phyloP scores from a whole-genome alignment of 2,113 vertebrate species.

The Lepisosteus osseus region DNA sequence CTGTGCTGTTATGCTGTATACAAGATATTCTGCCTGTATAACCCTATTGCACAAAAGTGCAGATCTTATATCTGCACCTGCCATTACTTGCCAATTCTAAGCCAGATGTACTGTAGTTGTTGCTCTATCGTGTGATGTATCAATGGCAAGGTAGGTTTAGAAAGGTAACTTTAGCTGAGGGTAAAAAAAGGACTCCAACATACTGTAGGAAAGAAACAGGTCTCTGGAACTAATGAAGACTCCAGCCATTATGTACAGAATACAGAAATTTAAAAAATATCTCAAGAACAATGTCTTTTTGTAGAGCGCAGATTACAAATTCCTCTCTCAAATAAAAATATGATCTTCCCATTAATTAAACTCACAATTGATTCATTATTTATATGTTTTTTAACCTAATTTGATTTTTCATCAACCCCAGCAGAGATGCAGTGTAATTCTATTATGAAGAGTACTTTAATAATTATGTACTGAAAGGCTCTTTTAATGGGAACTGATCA shows the following conservation, averaged over 20 bases:
- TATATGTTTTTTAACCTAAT: constrained; percentile 35
- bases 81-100: no score
- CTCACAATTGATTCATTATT: constrained; percentile 64
- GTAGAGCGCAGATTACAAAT: constrained; percentile 64
- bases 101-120: no score
- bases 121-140: no score
- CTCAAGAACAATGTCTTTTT: constrained; percentile 67
- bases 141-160: no score
- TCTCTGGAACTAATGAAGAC: constrained; percentile 28
- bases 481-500: constrained; percentile 16
- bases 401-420: constrained; percentile 52
- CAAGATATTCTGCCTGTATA: no score
- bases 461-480: constrained; percentile 23
- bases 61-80: no score
- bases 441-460: constrained; percentile 37
- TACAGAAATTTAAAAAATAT: constrained; percentile 48
- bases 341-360: constrained; percentile 67
- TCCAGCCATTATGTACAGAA: constrained; percentile 61
- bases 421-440: constrained; percentile 31
- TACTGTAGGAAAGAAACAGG: constrained; percentile 38
- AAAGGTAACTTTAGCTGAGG: background rate
- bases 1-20: no score
- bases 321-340: constrained; percentile 43
- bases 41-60: no score
- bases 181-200: constrained; percentile 10